Conservation (phyloP, 2,797 vertebrate species). For the Microctenopoma lineatum region DNA sequence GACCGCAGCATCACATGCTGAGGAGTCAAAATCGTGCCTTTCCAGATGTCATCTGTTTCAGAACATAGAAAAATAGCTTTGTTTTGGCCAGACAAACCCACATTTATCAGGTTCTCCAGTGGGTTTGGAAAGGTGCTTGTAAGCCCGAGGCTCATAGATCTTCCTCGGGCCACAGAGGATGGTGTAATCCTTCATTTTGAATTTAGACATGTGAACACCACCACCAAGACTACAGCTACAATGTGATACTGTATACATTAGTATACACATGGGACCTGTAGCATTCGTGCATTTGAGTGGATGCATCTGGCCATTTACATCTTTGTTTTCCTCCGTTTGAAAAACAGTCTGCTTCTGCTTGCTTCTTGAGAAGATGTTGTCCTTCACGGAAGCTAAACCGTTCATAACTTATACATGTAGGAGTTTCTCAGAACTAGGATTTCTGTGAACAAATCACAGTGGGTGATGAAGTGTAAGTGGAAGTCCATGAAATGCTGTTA, state of each 20-base stretch:
- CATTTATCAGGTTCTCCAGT: slow-evolving; percentile 50
- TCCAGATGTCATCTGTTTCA: slow-evolving; percentile 51
- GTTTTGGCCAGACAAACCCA: slow-evolving; percentile 31
- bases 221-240: slow-evolving; percentile 45
- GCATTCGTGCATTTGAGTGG: slow-evolving; percentile 43
- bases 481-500: slow-evolving; percentile 10
- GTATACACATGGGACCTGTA: slow-evolving; percentile 46
- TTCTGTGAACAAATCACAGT: slow-evolving; percentile 17
- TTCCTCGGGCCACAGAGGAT: slow-evolving; percentile 48
- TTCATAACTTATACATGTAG: background rate
- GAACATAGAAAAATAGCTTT: slow-evolving; percentile 51
- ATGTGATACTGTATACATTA: too few species aligned
- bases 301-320: slow-evolving; percentile 47
- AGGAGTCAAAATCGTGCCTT: slow-evolving; percentile 29
- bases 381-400: slow-evolving; percentile 1
- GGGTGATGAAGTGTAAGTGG: slow-evolving; percentile 3
- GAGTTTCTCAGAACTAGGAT: slow-evolving; percentile 7
- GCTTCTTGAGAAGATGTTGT: background rate
- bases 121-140: slow-evolving; percentile 58
- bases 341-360: slow-evolving; percentile 14
- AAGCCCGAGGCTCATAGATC: slow-evolving; percentile 58
- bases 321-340: slow-evolving; percentile 29
- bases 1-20: background rate
- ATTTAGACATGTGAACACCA: slow-evolving; percentile 60
- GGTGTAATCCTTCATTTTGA: slow-evolving; percentile 65